Evolutionary conservation across 2,797 vertebrate species (phyloP), one percentile per base, ranked within the genome.

Genomic region (Hypotaenidia okinawae): DNA sequence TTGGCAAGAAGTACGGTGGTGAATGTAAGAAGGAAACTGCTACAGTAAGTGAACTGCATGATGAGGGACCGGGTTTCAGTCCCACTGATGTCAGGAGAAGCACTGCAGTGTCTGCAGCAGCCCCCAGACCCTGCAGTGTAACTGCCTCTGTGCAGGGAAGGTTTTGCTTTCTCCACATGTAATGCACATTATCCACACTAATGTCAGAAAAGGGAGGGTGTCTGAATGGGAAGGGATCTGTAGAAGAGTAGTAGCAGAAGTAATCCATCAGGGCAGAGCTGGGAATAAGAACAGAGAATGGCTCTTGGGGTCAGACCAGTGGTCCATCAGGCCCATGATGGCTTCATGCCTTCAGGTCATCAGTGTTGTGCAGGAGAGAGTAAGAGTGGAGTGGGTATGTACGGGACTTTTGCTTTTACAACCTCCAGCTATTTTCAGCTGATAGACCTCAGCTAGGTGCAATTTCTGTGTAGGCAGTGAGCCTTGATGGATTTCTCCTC

Each of bases 1-100:
- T 92, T 27, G 76, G 22, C 62, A 95, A 95, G 92, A 95, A 52
- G 58, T 2, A 13, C 4, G 90, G 94, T 0, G 87, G 93, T 51
- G 61, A 45, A 89, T 97, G 96, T 32, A 95, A 91, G 76, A 96
- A 87, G 91, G 91, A 92, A 81, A 21, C 62, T 37, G 11, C n/a
- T 43, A 0, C 64, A 85, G 96, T 97, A 93, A 95, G 95, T 95
- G 84, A 91, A 33, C 1, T 67, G n/a, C 2, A 1, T 41, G 64
- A 32, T 43, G 61, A 64, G 41, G 12, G 39, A 17, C 5, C 1
- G n/a, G 57, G 39, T 39, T 89, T 79, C 39, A 32, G 64, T 30
- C 33, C 75, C 14, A 5, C n/a, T 77, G 52, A 19, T 74, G 35
- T 43, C 43, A 43, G 39, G 30, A 9, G n/a, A 78, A 73, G 39